Evolutionary conservation across 2,888 invertebrate species (phyloP), one percentile per base, ranked within the genome.

Genomic region (Limenitis camilla): DNA sequence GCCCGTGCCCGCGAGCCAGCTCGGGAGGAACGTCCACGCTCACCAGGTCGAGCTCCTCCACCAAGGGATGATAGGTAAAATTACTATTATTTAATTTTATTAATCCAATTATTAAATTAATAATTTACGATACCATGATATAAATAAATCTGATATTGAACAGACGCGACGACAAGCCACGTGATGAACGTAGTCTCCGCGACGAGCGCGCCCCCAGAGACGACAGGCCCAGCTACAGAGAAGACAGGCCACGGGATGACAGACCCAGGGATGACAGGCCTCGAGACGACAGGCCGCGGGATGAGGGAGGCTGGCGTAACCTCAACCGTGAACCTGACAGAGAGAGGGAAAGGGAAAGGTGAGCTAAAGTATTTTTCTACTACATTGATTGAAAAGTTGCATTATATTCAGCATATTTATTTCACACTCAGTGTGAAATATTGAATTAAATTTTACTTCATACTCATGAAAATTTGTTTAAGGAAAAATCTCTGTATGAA

Each of bases 291-390:
- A 40, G 58, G 29, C 55, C 59, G 9, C 57, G 61, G 27, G 66
- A 68, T 29, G 64, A 65, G 0, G 73, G 72, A 6, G 79, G 60
- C n/a, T 81, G 81, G 81, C 68, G 81, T 6, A 67, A 76, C 0
- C 59, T 65, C 5, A 63, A 64, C 44, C 59, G 65, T 6, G 59
- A 62, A 8, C 61, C 60, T 9, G 63, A 64, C n/a, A 64, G 75
- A 2, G 74, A 73, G 9, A 64, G 67, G 2, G 67, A 1, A 74
- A 77, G 1, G 63, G 71, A 68, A 11, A 63, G 65, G 65, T 67
- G 40, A 48, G 31, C 42, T 28, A 29, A 6, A 19, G 27, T 29
- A 9, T 40, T 5, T 27, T 2, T 6, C 5, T 35, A 8, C n/a
- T 19, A 19, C 19, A 19, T 19, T 19, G 19, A 19, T 19, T 19